Percentiles rank a stretch among this genome's conserved stretches.
These are phyloP conservation scores for Mythimna albipuncta DNA, from an alignment of 2,888 invertebrate genomes.

Conservation along the genomic window DNA sequence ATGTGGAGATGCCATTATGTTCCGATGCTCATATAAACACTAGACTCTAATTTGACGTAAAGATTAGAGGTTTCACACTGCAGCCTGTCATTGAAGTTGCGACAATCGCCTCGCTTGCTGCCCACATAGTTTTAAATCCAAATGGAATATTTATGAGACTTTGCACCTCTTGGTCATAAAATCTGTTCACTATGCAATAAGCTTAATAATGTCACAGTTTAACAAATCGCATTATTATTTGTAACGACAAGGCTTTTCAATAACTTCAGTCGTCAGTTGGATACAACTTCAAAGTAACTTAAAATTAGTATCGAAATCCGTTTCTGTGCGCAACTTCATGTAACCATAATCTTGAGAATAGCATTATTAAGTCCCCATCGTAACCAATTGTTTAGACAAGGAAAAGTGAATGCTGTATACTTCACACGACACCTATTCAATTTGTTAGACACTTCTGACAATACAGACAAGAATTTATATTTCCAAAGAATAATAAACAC, in stretches of 20 bases:
- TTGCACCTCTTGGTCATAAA: slow-evolving; percentile 28
- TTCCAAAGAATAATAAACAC: slow-evolving; percentile 52
- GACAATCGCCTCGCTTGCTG: slow-evolving; percentile 69
- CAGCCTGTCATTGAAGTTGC: slow-evolving; percentile 70
- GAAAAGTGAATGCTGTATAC: slow-evolving; percentile 69
- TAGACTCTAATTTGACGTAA: slow-evolving; percentile 78
- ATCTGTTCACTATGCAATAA: slow-evolving; percentile 15
- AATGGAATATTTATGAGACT: slow-evolving; percentile 56
- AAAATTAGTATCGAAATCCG: slow-evolving; percentile 40
- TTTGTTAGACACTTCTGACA: slow-evolving; percentile 58
- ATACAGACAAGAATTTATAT: slow-evolving; percentile 55
- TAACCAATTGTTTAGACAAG: slow-evolving; percentile 70
- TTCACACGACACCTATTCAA: slow-evolving; percentile 69
- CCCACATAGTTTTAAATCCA: slow-evolving; percentile 69
- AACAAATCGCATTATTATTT: background rate
- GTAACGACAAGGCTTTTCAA: background rate
- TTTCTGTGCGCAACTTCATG: slow-evolving; percentile 48
- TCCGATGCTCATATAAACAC: slow-evolving; percentile 74
- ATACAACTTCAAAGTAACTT: slow-evolving; percentile 12
- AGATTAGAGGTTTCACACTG: slow-evolving; percentile 72
- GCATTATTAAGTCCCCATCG: slow-evolving; percentile 61
- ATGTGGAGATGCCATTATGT: slow-evolving; percentile 82
- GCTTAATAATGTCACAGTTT: slow-evolving; percentile 6
- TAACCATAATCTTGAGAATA: slow-evolving; percentile 63
- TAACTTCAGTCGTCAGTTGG: background rate